Percentiles rank a stretch among this genome's conserved stretches.
phyloP scores from a whole-genome alignment of 2,113 vertebrate genomes.

The Hepsetus odoe region DNA sequence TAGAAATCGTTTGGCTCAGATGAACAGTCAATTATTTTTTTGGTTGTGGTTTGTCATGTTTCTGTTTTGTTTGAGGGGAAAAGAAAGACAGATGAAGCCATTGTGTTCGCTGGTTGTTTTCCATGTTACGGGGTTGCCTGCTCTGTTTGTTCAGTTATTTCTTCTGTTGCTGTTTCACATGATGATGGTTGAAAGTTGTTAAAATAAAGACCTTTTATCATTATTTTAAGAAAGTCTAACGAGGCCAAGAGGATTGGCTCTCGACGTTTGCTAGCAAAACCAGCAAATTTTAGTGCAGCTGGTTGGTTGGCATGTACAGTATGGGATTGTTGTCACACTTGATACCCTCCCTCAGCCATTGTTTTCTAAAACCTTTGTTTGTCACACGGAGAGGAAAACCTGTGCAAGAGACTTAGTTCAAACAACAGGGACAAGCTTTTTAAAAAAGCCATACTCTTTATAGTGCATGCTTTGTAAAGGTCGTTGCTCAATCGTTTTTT shows the following conservation, averaged over 20 bases:
- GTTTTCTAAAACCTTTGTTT: background rate
- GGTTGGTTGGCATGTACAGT: background rate
- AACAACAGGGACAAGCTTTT: conserved; percentile 60
- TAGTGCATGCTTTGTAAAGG: conserved; percentile 63
- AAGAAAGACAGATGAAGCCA: conserved; percentile 57
- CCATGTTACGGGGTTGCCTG: conserved; percentile 13
- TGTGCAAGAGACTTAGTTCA: conserved; percentile 50
- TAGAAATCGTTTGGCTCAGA: conserved; percentile 41
- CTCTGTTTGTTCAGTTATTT: conserved; percentile 19
- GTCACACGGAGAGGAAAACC: conserved; percentile 36
- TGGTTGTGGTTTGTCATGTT: conserved; percentile 12
- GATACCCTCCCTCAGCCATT: background rate
- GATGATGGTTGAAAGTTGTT: conserved; percentile 14
- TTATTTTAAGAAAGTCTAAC: background rate
- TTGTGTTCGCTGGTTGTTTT: conserved; percentile 52
- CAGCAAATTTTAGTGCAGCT: background rate
- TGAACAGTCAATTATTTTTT: conserved; percentile 26
- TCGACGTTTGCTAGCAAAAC: background rate
- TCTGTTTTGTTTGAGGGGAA: background rate
- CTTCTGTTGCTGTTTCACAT: background rate
- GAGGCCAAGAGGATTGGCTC: background rate
- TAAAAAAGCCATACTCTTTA: conserved; percentile 75
- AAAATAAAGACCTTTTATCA: background rate
- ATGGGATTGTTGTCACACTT: background rate
- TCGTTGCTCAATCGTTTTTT: conserved; percentile 46